Conservation (phyloP, 2,888 invertebrate genomes). For the Meghimatium bilineatum region DNA sequence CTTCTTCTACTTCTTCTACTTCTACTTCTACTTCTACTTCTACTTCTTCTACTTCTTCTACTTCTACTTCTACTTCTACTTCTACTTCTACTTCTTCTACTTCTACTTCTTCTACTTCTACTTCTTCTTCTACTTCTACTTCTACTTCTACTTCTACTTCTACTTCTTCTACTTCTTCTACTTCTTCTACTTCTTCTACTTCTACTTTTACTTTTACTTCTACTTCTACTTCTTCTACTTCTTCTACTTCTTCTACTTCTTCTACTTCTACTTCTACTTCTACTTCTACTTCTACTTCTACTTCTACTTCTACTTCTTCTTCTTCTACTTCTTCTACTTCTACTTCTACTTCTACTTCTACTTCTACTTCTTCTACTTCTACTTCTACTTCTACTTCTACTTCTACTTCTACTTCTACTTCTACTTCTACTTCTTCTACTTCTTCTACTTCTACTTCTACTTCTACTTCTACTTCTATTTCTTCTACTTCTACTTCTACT, state of each 20-base stretch:
- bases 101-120: not conserved
- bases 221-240: not conserved
- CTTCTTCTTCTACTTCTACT: not conserved
- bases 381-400: not conserved
- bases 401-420: not conserved
- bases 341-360: conserved; percentile 1
- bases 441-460: not conserved
- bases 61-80: not conserved
- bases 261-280: conserved; percentile 18
- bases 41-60: not conserved
- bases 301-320: conserved; percentile 8
- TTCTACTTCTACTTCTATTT: not conserved
- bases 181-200: not conserved
- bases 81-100: not conserved
- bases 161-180: not conserved
- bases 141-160: not conserved
- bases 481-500: conserved; percentile 3
- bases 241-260: conserved; percentile 16
- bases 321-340: conserved; percentile 5
- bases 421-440: not conserved
- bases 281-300: conserved; percentile 18
- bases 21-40: not conserved
- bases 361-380: conserved; percentile 1
- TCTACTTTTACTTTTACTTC: too few species aligned
- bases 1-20: not conserved